phyloP scores from a whole-genome alignment of 2,797 vertebrate genomes.

The Brotula barbata region DNA sequence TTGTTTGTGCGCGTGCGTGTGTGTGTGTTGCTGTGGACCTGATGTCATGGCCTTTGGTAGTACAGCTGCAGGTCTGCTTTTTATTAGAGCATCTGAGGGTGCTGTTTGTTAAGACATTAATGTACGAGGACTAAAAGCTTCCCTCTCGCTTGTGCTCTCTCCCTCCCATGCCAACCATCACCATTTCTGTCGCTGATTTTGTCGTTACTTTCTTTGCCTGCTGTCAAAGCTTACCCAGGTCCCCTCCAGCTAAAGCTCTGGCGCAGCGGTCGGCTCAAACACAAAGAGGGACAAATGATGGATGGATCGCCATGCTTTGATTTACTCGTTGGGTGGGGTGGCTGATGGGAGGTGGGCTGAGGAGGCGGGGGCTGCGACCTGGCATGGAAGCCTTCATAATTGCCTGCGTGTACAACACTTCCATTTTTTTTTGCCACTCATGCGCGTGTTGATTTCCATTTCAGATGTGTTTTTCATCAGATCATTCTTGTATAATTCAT shows the following conservation, averaged over 20 bases:
- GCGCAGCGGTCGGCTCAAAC: conserved; percentile 27
- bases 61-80: conserved; percentile 27
- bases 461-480: conserved; percentile 1
- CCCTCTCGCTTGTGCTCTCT: conserved; percentile 11
- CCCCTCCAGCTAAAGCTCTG: conserved; percentile 41
- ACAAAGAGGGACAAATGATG: conserved; percentile 43
- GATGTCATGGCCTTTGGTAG: conserved; percentile 29
- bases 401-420: conserved; percentile 9
- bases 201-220: not conserved
- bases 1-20: conserved; percentile 7
- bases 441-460: conserved; percentile 14
- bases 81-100: conserved; percentile 47
- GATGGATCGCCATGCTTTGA: conserved; percentile 13
- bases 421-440: not conserved
- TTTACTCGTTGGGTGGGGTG: conserved; percentile 22
- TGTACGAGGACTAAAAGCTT: conserved; percentile 46
- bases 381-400: conserved; percentile 35
- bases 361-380: conserved; percentile 1
- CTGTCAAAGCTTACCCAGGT: conserved; percentile 12
- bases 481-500: conserved; percentile 23
- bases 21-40: conserved; percentile 15
- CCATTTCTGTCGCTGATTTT: too few species aligned
- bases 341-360: conserved; percentile 7
- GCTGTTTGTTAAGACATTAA: conserved; percentile 51
- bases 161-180: conserved; percentile 7